Evolutionary conservation across 2,888 invertebrate genomes (phyloP).

Genomic region (Mactromeris polynyma): DNA sequence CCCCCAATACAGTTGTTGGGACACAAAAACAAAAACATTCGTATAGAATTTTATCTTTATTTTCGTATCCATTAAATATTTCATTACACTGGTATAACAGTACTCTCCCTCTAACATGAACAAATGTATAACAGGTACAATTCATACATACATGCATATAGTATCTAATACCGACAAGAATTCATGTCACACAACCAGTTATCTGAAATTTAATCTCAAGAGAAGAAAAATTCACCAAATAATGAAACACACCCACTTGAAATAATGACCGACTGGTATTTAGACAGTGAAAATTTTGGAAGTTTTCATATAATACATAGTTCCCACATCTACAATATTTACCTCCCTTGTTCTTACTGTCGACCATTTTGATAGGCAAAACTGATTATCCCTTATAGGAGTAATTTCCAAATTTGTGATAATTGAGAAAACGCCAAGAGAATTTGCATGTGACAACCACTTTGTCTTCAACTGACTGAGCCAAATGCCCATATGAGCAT

Average conservation of each 20-base stretch:
- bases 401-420: too few relatives aligned
- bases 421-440: too few relatives aligned
- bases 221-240: not conserved
- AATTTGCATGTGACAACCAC: too few relatives aligned
- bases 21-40: not conserved
- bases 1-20: too few relatives aligned
- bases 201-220: not conserved
- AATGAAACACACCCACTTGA: not conserved
- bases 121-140: not conserved
- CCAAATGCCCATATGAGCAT: too few relatives aligned
- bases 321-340: too few relatives aligned
- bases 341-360: too few relatives aligned
- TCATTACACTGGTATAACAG: not conserved
- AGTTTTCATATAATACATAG: too few relatives aligned
- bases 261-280: not conserved
- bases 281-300: not conserved
- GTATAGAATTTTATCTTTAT: not conserved
- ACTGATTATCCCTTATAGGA: too few relatives aligned
- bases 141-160: not conserved
- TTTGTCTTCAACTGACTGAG: too few relatives aligned
- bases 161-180: not conserved
- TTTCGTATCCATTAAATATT: conserved; percentile 15
- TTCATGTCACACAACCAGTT: not conserved
- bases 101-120: not conserved
- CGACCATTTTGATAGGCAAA: too few relatives aligned